Conservation (phyloP, 2,797 vertebrate genomes). For the Dermochelys coriacea region DNA sequence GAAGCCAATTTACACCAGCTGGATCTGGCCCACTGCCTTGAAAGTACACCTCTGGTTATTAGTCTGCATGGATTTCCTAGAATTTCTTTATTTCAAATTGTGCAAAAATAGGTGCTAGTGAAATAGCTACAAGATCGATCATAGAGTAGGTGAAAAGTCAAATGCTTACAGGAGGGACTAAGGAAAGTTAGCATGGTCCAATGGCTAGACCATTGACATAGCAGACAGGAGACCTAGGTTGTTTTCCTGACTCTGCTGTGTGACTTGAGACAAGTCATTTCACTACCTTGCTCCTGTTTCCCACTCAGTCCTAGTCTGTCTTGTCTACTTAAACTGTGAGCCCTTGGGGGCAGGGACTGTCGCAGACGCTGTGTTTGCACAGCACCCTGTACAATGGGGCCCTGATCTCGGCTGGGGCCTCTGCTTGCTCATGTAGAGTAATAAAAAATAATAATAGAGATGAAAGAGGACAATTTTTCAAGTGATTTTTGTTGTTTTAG, state of each 20-base stretch:
- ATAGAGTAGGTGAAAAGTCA: not conserved
- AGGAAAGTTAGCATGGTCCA: not conserved
- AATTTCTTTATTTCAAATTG: not conserved
- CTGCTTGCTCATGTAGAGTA: not conserved
- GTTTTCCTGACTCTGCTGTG: not conserved
- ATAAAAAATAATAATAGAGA: constrained; percentile 6
- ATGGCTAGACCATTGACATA: not conserved
- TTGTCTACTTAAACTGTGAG: not conserved
- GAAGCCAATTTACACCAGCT: not conserved
- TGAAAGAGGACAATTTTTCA: constrained; percentile 42
- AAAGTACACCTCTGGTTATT: not conserved
- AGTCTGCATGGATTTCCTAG: not conserved
- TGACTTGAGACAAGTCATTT: not conserved
- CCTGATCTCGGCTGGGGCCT: rapidly evolving
- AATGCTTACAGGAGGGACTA: rapidly evolving
- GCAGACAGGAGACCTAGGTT: not conserved
- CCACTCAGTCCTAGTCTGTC: not conserved
- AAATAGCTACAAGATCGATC: not conserved
- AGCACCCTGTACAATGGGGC: not conserved
- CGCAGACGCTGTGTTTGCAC: not conserved
- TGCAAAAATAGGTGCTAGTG: not conserved
- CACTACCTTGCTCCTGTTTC: rapidly evolving
- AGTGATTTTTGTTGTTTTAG: constrained; percentile 46
- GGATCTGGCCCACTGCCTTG: not conserved
- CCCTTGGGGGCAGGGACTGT: not conserved